A percentile compares a stretch with the other conserved stretches of the same genome.
phyloP scores from a whole-genome alignment of 2,888 invertebrate genomes.

The Xestoiulus laeticollis region DNA sequence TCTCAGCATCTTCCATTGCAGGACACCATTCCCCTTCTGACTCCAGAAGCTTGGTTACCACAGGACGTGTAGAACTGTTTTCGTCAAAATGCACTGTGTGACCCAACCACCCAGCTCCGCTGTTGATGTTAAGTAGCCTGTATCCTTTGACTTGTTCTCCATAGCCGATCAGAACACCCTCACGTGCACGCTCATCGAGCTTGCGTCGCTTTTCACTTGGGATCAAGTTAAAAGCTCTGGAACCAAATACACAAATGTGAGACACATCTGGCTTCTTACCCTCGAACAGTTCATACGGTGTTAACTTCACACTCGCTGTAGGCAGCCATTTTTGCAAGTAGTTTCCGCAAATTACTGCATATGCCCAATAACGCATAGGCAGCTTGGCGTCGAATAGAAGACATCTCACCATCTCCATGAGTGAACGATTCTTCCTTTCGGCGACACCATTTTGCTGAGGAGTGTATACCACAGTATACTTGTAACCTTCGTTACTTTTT shows the following conservation, averaged over 20 bases:
- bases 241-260: slow-evolving; percentile 57
- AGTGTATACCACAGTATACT: slow-evolving; percentile 50
- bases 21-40: too few relatives aligned
- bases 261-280: slow-evolving; percentile 54
- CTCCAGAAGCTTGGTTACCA: too few relatives aligned
- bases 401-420: slow-evolving; percentile 57
- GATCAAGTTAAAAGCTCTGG: slow-evolving; percentile 53
- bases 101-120: not conserved
- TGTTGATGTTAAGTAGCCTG: not conserved
- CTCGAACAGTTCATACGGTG: slow-evolving; percentile 57
- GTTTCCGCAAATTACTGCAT: slow-evolving; percentile 56
- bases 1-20: too few relatives aligned
- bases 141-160: not conserved
- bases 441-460: slow-evolving; percentile 59
- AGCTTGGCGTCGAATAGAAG: slow-evolving; percentile 52
- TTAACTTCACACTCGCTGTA: slow-evolving; percentile 51
- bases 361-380: slow-evolving; percentile 57
- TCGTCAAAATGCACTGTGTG: too few relatives aligned
- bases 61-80: too few relatives aligned
- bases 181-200: not conserved
- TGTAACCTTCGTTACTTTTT: too few relatives aligned
- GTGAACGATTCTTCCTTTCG: slow-evolving; percentile 58
- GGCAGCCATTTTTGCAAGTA: slow-evolving; percentile 58
- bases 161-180: not conserved
- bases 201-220: slow-evolving; percentile 40